Percentiles rank a stretch among this genome's conserved stretches.
Evolutionary conservation across 1,140 invertebrate genomes (phyloP).

Genomic region (Bilobella aurantiaca): DNA sequence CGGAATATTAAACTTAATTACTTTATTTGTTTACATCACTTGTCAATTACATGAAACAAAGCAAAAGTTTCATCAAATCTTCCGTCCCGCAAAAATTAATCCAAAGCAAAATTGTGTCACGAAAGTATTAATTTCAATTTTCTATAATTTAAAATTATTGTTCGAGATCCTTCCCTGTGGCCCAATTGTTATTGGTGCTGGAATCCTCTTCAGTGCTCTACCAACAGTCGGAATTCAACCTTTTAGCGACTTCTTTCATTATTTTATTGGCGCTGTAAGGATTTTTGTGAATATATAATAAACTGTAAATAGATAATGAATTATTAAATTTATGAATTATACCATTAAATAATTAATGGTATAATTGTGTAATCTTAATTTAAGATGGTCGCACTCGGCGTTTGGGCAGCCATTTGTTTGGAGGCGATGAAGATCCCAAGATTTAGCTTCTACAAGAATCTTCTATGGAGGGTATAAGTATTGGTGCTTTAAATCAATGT

Average conservation of each 20-base stretch:
- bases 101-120: neutral
- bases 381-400: neutral
- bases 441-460: conserved; percentile 6
- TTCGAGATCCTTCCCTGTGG: neutral
- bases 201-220: neutral
- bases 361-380: too few relatives aligned
- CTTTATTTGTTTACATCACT: neutral
- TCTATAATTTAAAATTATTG: neutral
- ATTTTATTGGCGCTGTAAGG: neutral
- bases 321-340: too few relatives aligned
- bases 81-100: neutral
- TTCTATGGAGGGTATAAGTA: conserved; percentile 8
- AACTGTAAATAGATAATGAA: neutral
- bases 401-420: neutral
- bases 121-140: neutral
- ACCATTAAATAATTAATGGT: too few relatives aligned
- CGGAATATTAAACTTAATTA: neutral
- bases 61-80: neutral
- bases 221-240: neutral
- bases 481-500: neutral
- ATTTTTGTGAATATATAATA: neutral
- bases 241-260: neutral
- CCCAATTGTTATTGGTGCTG: neutral
- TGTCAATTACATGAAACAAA: neutral
- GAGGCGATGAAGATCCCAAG: conserved; percentile 1